Percentiles rank a stretch among this genome's conserved stretches.
phyloP scores from a whole-genome alignment of 92 coral and sea anemone genomes.

The Porites cylindrica region DNA sequence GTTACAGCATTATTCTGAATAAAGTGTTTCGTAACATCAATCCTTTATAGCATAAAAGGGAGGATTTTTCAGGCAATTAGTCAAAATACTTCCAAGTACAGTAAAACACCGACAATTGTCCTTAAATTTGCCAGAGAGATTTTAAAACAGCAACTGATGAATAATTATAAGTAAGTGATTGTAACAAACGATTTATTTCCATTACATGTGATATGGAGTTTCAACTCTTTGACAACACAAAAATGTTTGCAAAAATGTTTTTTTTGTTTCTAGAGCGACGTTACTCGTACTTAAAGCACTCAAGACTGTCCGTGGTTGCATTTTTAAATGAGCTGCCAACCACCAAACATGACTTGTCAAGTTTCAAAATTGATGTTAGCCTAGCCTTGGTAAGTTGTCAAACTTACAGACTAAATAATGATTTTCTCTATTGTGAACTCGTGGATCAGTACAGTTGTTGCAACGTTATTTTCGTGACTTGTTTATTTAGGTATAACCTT shows the following conservation, averaged over 20 bases:
- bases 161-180: too few species aligned
- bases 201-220: too few species aligned
- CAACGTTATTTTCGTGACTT: too few species aligned
- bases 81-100: background rate
- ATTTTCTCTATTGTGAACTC: too few species aligned
- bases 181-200: too few species aligned
- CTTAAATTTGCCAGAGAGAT: background rate
- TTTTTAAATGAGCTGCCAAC: slow-evolving; percentile 89
- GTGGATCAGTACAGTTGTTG: too few species aligned
- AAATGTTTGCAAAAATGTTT: background rate
- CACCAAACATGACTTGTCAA: slow-evolving; percentile 89
- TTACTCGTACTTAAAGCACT: slow-evolving; percentile 73
- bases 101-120: background rate
- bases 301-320: slow-evolving; percentile 97
- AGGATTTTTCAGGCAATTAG: background rate
- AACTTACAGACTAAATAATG: background rate
- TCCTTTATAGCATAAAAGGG: background rate
- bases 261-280: slow-evolving; percentile 57
- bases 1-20: too few species aligned
- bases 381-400: slow-evolving; percentile 78
- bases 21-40: background rate
- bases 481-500: too few species aligned
- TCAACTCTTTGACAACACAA: too few species aligned
- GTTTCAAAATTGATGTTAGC: slow-evolving; percentile 83
- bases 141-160: background rate